Evolutionary conservation across 2,797 vertebrate genomes (phyloP), one percentile per base, ranked within the genome.

Genomic region (Pseudochaenichthys georgianus): DNA sequence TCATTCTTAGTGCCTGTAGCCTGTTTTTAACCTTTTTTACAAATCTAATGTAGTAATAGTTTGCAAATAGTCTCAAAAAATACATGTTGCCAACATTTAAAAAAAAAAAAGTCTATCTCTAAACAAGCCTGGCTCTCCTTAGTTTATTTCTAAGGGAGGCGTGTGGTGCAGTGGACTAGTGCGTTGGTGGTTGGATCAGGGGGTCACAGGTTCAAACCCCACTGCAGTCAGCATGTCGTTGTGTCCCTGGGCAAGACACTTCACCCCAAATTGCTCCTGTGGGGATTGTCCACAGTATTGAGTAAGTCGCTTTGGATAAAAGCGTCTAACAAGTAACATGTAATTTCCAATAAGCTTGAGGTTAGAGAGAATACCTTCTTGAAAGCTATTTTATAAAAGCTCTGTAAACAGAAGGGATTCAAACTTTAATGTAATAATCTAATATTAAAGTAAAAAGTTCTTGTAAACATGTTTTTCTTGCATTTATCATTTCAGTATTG

Each of bases 401-500:
- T 45, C 13, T 21, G 3, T 5, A 73, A 61, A 8, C 65, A 23
- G 47, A 16, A 8, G 9, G 8, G 8, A 38, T 74, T 64, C 41
- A 43, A 47, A 16, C 3, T 45, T 3, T 17, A 15, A 28, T 53
- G 58, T 62, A 34, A 48, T 11, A 34, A 41, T 42, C 38, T 28
- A 31, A 34, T 31, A 28, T 34, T 73, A 19, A 15, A 2, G 50
- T n/a, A 21, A 46, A 69, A 60, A 60, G n/a, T 43, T 1, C 3
- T 53, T 43, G 1, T 42, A 15, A 41, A 12, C 17, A 43, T 19
- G 15, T 28, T 38, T 43, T 63, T 51, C 21, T 76, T 60, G 59
- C 61, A 47, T 45, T 77, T 65, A 23, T 59, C 3, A 52, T 13
- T 57, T 28, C 21, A 48, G 54, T 55, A 17, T 76, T 28, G 28